phyloP scores from a whole-genome alignment of 2,797 vertebrate genomes.

The Eulemur mongoz region DNA sequence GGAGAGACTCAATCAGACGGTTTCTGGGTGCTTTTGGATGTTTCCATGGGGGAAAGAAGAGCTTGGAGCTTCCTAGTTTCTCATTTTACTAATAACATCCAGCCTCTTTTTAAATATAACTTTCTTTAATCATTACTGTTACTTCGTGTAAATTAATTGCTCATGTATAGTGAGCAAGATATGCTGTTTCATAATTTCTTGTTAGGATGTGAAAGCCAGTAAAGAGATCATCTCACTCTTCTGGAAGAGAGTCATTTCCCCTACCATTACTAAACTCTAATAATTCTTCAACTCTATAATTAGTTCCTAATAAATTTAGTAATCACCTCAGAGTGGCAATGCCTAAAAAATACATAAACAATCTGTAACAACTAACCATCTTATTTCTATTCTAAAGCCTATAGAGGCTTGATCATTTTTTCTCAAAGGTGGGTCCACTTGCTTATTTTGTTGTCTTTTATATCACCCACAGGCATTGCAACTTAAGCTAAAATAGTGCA shows the following conservation, averaged over 20 bases:
- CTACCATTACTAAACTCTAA: conserved; percentile 7
- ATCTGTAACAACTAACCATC: neutral
- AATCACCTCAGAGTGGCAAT: neutral
- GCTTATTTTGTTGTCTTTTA: neutral
- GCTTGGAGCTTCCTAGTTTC: neutral
- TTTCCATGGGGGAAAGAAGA: neutral
- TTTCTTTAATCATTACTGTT: conserved; percentile 3
- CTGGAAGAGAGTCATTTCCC: neutral
- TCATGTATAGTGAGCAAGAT: neutral
- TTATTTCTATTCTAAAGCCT: neutral
- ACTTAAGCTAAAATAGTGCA: neutral
- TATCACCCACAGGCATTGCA: neutral
- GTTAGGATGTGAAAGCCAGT: neutral
- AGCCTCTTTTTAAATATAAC: neutral
- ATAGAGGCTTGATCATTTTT: neutral
- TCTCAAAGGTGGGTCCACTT: neutral
- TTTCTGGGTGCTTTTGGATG: neutral
- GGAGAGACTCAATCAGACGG: neutral
- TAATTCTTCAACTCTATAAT: neutral
- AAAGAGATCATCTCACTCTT: neutral
- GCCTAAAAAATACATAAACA: neutral
- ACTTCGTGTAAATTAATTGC: neutral
- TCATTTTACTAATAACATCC: neutral
- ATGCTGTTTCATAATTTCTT: neutral
- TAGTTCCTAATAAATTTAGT: conserved; percentile 14